Evolutionary conservation across 2,797 vertebrate species (phyloP).

Genomic region (Manis crassicaudata): DNA sequence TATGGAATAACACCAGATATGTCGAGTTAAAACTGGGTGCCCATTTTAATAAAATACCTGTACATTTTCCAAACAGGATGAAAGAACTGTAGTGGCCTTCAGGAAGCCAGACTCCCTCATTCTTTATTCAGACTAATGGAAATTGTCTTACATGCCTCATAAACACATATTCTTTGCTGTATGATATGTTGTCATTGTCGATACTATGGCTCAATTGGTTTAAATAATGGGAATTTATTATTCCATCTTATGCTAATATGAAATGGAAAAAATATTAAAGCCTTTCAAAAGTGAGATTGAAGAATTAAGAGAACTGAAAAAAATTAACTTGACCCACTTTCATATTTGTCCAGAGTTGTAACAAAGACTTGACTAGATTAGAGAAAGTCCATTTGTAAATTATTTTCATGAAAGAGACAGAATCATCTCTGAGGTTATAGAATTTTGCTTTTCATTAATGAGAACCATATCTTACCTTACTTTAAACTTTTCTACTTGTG

Average conservation of each 20-base stretch:
- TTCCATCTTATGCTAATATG: not conserved
- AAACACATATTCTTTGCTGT: not conserved
- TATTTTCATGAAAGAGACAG: conserved; percentile 59
- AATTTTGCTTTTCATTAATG: not conserved
- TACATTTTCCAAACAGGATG: not conserved
- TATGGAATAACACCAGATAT: not conserved
- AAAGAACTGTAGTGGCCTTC: not conserved
- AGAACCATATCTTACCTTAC: conserved; percentile 11
- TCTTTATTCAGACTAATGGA: not conserved
- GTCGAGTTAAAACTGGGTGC: not conserved
- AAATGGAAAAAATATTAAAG: not conserved
- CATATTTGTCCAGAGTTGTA: conserved; percentile 20
- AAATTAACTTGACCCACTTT: conserved; percentile 21
- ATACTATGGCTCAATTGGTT: not conserved
- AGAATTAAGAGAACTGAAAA: conserved; percentile 25
- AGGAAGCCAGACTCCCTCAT: not conserved
- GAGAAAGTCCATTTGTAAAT: conserved; percentile 53
- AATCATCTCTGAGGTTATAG: conserved; percentile 23
- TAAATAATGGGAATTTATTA: conserved; percentile 8
- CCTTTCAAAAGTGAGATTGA: conserved; percentile 15
- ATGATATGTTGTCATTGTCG: not conserved
- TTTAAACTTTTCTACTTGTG: conserved; percentile 73
- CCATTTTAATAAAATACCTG: not conserved
- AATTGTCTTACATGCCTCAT: not conserved
- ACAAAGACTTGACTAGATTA: conserved; percentile 31